Evolutionary conservation across 2,888 invertebrate genomes (phyloP), one percentile per base, ranked within the genome.

Genomic region (Tipula confusa): DNA sequence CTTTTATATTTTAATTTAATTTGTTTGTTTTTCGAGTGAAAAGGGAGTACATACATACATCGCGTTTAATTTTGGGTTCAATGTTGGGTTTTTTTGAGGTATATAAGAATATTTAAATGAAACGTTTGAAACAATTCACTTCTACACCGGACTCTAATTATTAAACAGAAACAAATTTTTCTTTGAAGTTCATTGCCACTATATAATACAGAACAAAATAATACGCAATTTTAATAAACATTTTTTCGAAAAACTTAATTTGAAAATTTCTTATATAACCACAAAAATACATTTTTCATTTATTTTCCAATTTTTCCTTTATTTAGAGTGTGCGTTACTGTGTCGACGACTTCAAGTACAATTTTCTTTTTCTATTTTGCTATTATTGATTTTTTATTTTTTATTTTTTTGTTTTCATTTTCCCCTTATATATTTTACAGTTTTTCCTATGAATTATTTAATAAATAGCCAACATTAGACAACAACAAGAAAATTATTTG

Each of bases 341-440:
- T 64, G 64, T 64, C 64, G 64, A 64, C 64, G 64, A 64, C 64
- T 64, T 64, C 24, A 64, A 24, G 24, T 64, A 64, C 24, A 64
- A 64, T 24, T 64, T 18, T 64, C 11, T 11, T 64, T 64, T 24
- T 64, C 64, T 64, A 64, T 64, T 64, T 64, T 64, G 18, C 11
- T 24, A 64, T 64, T 64, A 64, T 64, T 64, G 64, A 64, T 64
- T 64, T 64, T 64, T n/a, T n/a, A n/a, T n/a, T n/a, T n/a, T n/a
- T n/a, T n/a, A n/a, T n/a, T 33, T 64, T 64, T 43, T 15, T 7
- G 18, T 43, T 15, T 43, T 9, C 64, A 64, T 43, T 64, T 64
- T 64, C 64, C 64, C 64, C 64, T 64, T 64, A 24, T 64, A 11
- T 64, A 64, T 64, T 64, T 64, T 64, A 64, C 64, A 64, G 64